Evolutionary conservation across 2,888 invertebrate genomes (phyloP), one percentile per base, ranked within the genome.

Genomic region (Octonoba sinensis): DNA sequence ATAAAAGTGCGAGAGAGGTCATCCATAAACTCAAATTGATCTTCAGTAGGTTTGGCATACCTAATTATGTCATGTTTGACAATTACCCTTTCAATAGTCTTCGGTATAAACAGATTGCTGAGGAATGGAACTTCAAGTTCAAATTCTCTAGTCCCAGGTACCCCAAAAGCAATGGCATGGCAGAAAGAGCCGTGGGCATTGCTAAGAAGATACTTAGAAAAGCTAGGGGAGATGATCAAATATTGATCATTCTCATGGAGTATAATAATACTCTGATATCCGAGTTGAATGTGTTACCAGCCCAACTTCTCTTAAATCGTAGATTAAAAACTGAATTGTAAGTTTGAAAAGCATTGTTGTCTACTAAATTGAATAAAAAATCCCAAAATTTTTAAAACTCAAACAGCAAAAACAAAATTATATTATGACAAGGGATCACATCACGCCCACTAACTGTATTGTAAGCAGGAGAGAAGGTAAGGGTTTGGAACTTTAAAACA

Each of bases 101-200:
- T 20, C n/a, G 22, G 12, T 73, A 36, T 51, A 64, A 62, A 20
- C 20, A 36, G 6, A 64, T 64, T 64, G 46, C 51, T 11, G 20
- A 60, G 6, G 64, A 62, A 16, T 77, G 71, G 70, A 20, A 71
- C 20, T 56, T 77, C 46, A 24, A 70, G 4, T 44, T 12, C 16
- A 3, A 16, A 13, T 70, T 64, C 46, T 12, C n/a, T n/a, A 64
- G 56, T 57, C 77, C 77, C 15, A 16, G 47, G 3, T 70, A 27
- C 27, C 22, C 69, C 6, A n/a, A 27, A 66, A 24, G 57, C 36
- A 65, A 78, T 64, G 65, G 78, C 1, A 54, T 78, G 70, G 65
- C 46, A 24, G 60, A 78, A 46, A 70, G 62, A 60, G 44, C 57
- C n/a, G 67, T 70, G 13, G 70, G 62, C 36, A 77, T 70, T 22